phyloP scores from a whole-genome alignment of 2,113 vertebrate genomes.

The Callionymus lyra region DNA sequence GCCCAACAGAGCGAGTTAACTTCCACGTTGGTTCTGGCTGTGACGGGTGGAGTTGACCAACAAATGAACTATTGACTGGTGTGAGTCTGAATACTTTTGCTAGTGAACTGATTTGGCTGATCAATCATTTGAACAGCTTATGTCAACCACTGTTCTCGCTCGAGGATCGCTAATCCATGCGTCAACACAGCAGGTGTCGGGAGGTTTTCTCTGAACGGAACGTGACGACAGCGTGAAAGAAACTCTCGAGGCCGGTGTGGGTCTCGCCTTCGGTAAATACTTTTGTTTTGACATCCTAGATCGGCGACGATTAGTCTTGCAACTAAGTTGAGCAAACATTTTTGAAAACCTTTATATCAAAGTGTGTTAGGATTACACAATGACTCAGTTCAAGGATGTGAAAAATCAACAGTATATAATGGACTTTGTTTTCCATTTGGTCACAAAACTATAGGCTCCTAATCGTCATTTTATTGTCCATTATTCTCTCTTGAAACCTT shows the following conservation, averaged over 20 bases:
- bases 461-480: no score
- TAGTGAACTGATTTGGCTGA: no score
- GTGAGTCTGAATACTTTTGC: no score
- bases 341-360: slow-evolving; percentile 5
- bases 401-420: no score
- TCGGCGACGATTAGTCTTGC: slow-evolving; percentile 5
- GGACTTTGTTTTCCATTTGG: no score
- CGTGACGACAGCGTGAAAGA: slow-evolving; percentile 14
- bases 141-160: slow-evolving; percentile 26
- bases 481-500: no score
- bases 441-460: no score
- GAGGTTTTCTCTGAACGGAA: slow-evolving; percentile 12
- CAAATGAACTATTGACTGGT: slow-evolving; percentile 7
- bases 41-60: slow-evolving; percentile 9
- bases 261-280: slow-evolving; percentile 51
- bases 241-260: slow-evolving; percentile 5
- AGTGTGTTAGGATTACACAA: no score
- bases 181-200: slow-evolving; percentile 33
- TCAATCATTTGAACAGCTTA: slow-evolving; percentile 21
- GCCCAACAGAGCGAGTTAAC: no score
- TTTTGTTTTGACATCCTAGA: slow-evolving; percentile 24
- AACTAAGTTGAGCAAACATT: slow-evolving; percentile 28
- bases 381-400: no score
- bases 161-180: slow-evolving; percentile 19
- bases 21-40: no score